Evolutionary conservation across 2,888 invertebrate genomes (phyloP), one percentile per base, ranked within the genome.

Genomic region (Drosophila neonasuta): DNA sequence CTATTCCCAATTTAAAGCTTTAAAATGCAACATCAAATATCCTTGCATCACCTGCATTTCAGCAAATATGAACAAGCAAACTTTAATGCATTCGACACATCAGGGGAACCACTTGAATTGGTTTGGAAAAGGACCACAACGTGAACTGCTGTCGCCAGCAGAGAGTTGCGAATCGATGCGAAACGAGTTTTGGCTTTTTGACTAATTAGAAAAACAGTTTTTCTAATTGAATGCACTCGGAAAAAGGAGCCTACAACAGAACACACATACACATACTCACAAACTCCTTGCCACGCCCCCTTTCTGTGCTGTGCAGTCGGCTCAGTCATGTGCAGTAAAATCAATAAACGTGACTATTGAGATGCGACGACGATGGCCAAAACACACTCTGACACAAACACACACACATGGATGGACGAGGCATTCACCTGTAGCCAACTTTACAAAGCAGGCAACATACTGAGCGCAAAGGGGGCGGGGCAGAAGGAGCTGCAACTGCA

Each of bases 201-300:
- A 65, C 71, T 74, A 81, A 79, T 79, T 79, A 79, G 77, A 71
- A 77, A 77, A 74, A 61, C 68, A 67, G 66, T 68, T 79, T 69
- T 71, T 81, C 64, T 67, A 68, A 68, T 74, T 67, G 62, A 70
- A 70, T 68, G 68, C 59, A 50, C 63, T 39, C 39, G 55, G 55
- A 52, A 65, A 50, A 60, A 59, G 61, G 49, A 51, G 54, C 39
- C 61, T 10, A 48, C 8, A 42, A 20, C 11, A 55, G 24, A 4
- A 24, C 24, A 24, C 24, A 24, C 24, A 24, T 24, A 24, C 6
- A 24, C 20, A 20, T 20, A 20, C 20, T 20, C 15, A 49, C 41
- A 20, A 44, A 15, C 17, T 48, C 13, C 32, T 8, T 20, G 65
- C 55, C 50, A 52, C 34, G 56, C 52, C 49, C 50, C 48, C n/a